Evolutionary conservation across 2,888 invertebrate species (phyloP).

Genomic region (Mimachlamys varia): DNA sequence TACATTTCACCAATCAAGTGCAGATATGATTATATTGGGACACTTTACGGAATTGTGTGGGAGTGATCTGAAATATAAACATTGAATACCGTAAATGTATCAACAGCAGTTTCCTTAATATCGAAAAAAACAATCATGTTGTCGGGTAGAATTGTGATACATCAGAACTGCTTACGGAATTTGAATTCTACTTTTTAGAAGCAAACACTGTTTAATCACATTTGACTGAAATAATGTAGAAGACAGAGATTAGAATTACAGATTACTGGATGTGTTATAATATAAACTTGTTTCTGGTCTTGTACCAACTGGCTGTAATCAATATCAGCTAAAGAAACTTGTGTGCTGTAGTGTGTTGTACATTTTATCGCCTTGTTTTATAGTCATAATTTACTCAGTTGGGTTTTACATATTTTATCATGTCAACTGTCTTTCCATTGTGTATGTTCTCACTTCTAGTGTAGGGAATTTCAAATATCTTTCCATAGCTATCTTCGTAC

Average conservation of each 20-base stretch:
- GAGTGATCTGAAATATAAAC: not conserved
- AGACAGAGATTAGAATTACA: not conserved
- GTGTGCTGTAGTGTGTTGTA: not conserved
- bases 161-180: not conserved
- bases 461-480: not conserved
- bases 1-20: not conserved
- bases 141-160: not conserved
- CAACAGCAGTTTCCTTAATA: not conserved
- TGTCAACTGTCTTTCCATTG: not conserved
- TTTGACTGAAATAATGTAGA: not conserved
- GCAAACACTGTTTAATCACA: not conserved
- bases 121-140: not conserved
- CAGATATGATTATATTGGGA: not conserved
- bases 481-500: not conserved
- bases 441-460: too few relatives aligned
- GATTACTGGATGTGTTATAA: not conserved
- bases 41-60: not conserved
- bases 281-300: too few relatives aligned
- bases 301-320: not conserved
- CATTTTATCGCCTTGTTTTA: not conserved
- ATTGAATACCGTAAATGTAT: not conserved
- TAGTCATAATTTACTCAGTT: not conserved
- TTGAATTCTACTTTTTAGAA: not conserved
- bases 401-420: not conserved
- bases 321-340: not conserved